These are phyloP conservation scores for Pangasius larnaudii DNA, from an alignment of 2,797 vertebrate species.

Conservation along the genomic window DNA sequence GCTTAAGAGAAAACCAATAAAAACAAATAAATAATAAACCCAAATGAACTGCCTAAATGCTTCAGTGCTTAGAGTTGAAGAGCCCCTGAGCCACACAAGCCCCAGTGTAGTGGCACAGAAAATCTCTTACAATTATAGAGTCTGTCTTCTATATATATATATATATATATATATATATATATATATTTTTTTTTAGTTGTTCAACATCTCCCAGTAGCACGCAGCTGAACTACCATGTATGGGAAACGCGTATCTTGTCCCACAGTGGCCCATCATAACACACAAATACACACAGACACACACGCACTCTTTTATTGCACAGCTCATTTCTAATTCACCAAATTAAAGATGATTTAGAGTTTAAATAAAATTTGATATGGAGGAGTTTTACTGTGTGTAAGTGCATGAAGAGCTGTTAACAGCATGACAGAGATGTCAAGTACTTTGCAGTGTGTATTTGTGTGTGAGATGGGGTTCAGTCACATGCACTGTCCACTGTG, in stretches of 20 bases:
- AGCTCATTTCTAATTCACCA: constrained; percentile 41
- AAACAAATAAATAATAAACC: constrained; percentile 56
- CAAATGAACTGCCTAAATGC: constrained; percentile 60
- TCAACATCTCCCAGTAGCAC: constrained; percentile 36
- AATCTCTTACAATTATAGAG: constrained; percentile 73
- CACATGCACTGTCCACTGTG: constrained; percentile 27
- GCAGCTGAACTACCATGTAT: constrained; percentile 39
- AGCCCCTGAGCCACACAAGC: constrained; percentile 61
- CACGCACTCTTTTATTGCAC: constrained; percentile 53
- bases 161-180: too few species aligned
- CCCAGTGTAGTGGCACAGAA: constrained; percentile 66
- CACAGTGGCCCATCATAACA: constrained; percentile 45
- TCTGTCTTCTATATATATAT: constrained; percentile 38
- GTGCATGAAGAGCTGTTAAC: constrained; percentile 40
- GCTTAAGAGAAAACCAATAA: constrained; percentile 37
- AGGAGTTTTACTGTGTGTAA: constrained; percentile 28
- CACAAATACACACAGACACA: constrained; percentile 41
- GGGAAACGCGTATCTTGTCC: constrained; percentile 37
- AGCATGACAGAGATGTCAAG: constrained; percentile 33
- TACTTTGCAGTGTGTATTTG: constrained; percentile 34
- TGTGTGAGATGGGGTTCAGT: constrained; percentile 25
- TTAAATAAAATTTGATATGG: constrained; percentile 37
- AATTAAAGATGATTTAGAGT: constrained; percentile 37
- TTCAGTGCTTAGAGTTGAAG: constrained; percentile 60
- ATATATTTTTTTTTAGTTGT: constrained; percentile 33